phyloP scores from a whole-genome alignment of 2,797 vertebrate species.

The Gorsachius magnificus region DNA sequence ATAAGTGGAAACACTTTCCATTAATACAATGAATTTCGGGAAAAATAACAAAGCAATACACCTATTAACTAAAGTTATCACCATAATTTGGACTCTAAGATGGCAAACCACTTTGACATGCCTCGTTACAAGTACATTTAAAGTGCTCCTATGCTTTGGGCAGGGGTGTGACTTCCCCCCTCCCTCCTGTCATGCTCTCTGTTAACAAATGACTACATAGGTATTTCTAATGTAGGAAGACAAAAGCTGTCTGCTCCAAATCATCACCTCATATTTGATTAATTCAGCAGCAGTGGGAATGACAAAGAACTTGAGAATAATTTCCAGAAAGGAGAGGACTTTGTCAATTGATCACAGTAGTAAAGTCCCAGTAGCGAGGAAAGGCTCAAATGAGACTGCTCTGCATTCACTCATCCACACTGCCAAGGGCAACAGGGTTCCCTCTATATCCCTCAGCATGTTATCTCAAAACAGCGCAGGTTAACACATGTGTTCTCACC shows the following conservation, averaged over 20 bases:
- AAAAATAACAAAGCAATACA: neutral
- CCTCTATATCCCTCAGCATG: neutral
- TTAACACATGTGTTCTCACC: neutral
- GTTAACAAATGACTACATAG: neutral
- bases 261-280: neutral
- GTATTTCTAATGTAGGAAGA: neutral
- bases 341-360: neutral
- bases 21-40: neutral
- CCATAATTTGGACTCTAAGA: neutral
- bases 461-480: neutral
- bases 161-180: fast-evolving
- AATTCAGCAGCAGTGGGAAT: neutral
- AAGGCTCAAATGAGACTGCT: neutral
- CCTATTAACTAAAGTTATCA: neutral
- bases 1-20: neutral
- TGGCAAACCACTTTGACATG: neutral
- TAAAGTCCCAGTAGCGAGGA: neutral
- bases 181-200: neutral
- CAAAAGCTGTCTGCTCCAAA: neutral
- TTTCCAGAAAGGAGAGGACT: neutral
- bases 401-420: neutral
- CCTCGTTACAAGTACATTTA: neutral
- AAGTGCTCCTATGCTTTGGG: neutral
- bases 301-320: neutral
- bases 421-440: neutral